A percentile compares a stretch with the other conserved stretches of the same genome.
phyloP scores from a whole-genome alignment of 1,140 invertebrate genomes.

The Psilanteris sp. region DNA sequence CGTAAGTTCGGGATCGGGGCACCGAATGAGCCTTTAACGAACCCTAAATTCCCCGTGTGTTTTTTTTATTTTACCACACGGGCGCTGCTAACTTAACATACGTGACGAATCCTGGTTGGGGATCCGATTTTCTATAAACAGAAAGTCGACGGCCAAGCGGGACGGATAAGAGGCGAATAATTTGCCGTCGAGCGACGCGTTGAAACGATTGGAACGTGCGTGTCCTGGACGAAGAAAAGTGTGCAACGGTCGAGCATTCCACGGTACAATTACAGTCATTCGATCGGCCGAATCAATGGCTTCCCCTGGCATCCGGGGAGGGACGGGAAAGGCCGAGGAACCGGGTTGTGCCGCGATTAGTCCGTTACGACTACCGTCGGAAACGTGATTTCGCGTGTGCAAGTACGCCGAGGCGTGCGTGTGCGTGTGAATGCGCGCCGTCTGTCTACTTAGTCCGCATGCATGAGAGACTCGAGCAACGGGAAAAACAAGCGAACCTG shows the following conservation, averaged over 20 bases:
- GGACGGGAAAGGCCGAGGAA: slow-evolving; percentile 3
- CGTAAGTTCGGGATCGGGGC: too few species aligned
- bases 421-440: slow-evolving; percentile 15
- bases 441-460: slow-evolving; percentile 19
- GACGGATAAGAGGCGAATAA: slow-evolving; percentile 7
- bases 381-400: slow-evolving; percentile 34
- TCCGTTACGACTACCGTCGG: slow-evolving; percentile 29
- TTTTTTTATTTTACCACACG: too few species aligned
- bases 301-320: slow-evolving; percentile 8
- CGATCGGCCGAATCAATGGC: slow-evolving; percentile 35
- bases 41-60: too few species aligned
- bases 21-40: too few species aligned
- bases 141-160: too few species aligned
- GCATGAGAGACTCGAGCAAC: slow-evolving; percentile 30
- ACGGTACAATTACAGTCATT: slow-evolving; percentile 45
- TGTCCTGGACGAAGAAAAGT: slow-evolving; percentile 1
- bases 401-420: slow-evolving; percentile 16
- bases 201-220: not conserved
- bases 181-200: not conserved
- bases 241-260: slow-evolving; percentile 21
- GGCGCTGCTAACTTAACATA: too few species aligned
- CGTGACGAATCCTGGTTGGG: too few species aligned
- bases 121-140: too few species aligned
- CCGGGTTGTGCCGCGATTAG: slow-evolving; percentile 39
- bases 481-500: slow-evolving; percentile 37